phyloP scores from a whole-genome alignment of 2,113 vertebrate species.

The Phyllopteryx taeniolatus region DNA sequence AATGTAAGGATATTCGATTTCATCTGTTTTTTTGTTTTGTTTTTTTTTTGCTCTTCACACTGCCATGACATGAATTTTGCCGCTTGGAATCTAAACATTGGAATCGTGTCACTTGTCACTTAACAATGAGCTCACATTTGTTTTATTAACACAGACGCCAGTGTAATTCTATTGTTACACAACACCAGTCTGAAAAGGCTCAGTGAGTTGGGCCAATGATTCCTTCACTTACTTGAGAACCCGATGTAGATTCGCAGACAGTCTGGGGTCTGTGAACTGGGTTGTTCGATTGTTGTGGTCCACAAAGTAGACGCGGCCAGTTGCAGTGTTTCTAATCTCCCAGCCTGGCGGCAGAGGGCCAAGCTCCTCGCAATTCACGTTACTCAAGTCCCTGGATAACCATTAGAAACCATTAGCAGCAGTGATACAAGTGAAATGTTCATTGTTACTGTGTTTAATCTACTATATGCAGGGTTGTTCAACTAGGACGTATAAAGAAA shows the following conservation, averaged over 20 bases:
- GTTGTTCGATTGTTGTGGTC: conserved; percentile 99
- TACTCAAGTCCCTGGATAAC: conserved; percentile 70
- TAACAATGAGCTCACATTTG: neutral
- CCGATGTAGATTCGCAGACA: conserved; percentile 93
- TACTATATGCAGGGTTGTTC: neutral
- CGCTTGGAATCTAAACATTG: neutral
- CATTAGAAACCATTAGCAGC: neutral
- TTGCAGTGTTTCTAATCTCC: conserved; percentile 97
- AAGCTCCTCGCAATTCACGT: conserved; percentile 98
- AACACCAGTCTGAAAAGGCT: neutral
- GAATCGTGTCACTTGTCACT: neutral
- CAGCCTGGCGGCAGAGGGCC: conserved; percentile 95
- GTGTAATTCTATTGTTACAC: neutral
- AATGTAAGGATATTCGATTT: neutral
- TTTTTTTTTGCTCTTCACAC: neutral
- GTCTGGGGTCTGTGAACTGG: conserved; percentile 93
- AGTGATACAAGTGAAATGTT: neutral
- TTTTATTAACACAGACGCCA: neutral
- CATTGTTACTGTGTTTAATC: neutral
- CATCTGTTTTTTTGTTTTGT: too few species aligned
- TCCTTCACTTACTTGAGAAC: conserved; percentile 86
- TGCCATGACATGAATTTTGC: neutral
- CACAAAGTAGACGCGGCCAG: conserved; percentile 96
- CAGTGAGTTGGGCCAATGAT: neutral
- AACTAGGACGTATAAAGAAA: neutral